Evolutionary conservation across 2,113 vertebrate genomes (phyloP).

Genomic region (Zingel zingel): DNA sequence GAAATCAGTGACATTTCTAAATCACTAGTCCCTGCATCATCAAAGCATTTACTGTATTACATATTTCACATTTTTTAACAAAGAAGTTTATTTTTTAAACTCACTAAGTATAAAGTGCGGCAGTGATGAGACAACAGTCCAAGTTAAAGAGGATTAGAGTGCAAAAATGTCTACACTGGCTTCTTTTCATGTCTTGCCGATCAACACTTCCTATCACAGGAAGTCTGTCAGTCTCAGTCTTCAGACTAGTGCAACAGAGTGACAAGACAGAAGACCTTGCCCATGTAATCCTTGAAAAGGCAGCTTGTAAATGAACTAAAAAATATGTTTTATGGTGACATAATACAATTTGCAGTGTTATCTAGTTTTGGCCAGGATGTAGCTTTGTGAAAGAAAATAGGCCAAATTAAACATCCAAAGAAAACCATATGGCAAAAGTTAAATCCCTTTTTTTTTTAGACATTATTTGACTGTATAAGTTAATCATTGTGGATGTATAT

Average conservation of each 20-base stretch:
- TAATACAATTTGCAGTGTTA: neutral
- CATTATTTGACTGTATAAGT: neutral
- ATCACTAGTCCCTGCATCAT: constrained; percentile 33
- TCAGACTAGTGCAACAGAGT: constrained; percentile 32
- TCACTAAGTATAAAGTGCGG: constrained; percentile 77
- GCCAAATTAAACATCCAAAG: neutral
- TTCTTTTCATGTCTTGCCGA: constrained; percentile 15
- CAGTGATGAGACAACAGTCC: constrained; percentile 73
- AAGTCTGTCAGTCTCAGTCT: neutral
- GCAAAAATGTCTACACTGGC: constrained; percentile 40
- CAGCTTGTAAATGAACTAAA: constrained; percentile 16
- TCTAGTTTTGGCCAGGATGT: neutral
- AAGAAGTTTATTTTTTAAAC: neutral
- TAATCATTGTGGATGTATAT: neutral
- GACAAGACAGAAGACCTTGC: constrained; percentile 2
- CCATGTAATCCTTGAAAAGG: constrained; percentile 23
- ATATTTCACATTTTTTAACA: constrained; percentile 10
- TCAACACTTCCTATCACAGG: constrained; percentile 1
- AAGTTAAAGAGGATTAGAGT: constrained; percentile 49
- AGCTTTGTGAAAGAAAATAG: neutral
- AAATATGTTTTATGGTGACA: neutral
- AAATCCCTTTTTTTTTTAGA: constrained; percentile 45
- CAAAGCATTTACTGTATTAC: constrained; percentile 20
- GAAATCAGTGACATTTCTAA: constrained; percentile 44
- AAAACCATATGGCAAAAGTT: constrained; percentile 14